phyloP scores from a whole-genome alignment of 1,140 invertebrate species.

The Trichogramma pretiosum region DNA sequence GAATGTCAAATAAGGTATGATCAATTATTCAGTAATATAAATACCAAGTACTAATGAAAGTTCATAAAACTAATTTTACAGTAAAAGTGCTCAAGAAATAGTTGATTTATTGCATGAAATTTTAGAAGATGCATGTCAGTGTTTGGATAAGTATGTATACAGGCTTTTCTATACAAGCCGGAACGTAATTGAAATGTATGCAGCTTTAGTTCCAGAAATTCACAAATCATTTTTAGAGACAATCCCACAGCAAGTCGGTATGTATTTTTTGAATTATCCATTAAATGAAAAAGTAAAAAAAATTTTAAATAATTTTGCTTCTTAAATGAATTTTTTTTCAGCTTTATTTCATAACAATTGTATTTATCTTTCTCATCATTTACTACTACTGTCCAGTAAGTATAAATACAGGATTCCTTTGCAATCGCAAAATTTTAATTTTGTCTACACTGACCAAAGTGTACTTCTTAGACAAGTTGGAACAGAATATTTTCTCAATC shows the following conservation, averaged over 20 bases:
- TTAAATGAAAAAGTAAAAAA: constrained; percentile 4
- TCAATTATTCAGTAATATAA: background rate
- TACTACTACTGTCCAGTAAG: constrained; percentile 57
- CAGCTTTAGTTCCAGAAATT: constrained; percentile 63
- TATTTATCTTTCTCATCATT: constrained; percentile 73
- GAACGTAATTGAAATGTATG: constrained; percentile 72
- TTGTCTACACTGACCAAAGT: constrained; percentile 52
- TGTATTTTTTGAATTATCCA: constrained; percentile 27
- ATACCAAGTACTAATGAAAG: background rate
- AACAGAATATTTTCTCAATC: constrained; percentile 57
- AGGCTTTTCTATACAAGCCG: constrained; percentile 62
- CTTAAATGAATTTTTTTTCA: constrained; percentile 33
- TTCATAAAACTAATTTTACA: constrained; percentile 18
- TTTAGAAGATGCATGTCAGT: constrained; percentile 59
- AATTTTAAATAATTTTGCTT: constrained; percentile 9
- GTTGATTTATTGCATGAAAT: constrained; percentile 62
- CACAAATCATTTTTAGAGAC: constrained; percentile 70
- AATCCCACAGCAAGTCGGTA: constrained; percentile 77
- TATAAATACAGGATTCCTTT: constrained; percentile 43
- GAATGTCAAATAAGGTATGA: constrained; percentile 57
- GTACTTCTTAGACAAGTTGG: constrained; percentile 55
- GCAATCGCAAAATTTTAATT: constrained; percentile 37
- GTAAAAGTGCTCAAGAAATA: constrained; percentile 52
- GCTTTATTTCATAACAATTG: constrained; percentile 92
- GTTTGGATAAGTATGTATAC: constrained; percentile 51